phyloP scores from a whole-genome alignment of 2,888 invertebrate genomes.

The Drosophila testacea region DNA sequence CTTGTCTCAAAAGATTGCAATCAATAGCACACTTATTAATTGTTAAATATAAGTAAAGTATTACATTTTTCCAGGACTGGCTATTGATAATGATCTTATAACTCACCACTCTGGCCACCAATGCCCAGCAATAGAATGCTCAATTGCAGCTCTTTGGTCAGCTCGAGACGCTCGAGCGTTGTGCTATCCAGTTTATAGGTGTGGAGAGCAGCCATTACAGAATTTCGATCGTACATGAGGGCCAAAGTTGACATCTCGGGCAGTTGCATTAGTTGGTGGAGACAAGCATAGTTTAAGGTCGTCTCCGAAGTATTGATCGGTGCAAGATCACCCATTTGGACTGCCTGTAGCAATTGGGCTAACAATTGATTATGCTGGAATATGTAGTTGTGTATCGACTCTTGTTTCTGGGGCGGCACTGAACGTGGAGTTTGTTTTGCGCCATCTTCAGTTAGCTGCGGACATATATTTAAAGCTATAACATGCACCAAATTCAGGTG shows the following conservation, averaged over 20 bases:
- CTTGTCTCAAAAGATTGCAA: no score
- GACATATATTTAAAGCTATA: constrained; percentile 90
- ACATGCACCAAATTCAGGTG: constrained; percentile 91
- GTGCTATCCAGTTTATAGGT: constrained; percentile 71
- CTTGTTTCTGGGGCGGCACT: constrained; percentile 72
- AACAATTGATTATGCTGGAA: constrained; percentile 80
- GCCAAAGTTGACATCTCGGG: constrained; percentile 68
- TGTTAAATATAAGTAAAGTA: no score
- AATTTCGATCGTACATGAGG: constrained; percentile 68
- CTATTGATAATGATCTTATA: not conserved
- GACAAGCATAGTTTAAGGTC: constrained; percentile 63
- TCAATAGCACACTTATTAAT: no score
- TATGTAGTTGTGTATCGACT: constrained; percentile 82
- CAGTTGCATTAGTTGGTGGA: constrained; percentile 69
- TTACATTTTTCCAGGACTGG: no score
- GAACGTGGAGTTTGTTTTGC: constrained; percentile 17
- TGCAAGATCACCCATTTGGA: constrained; percentile 54
- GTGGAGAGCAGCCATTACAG: constrained; percentile 74
- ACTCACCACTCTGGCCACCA: constrained; percentile 65
- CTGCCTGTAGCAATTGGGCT: constrained; percentile 78
- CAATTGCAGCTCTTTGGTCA: constrained; percentile 56
- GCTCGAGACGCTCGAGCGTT: constrained; percentile 51
- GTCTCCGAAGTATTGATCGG: constrained; percentile 8
- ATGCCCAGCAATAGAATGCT: constrained; percentile 65
- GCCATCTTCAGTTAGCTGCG: constrained; percentile 83